phyloP scores from a whole-genome alignment of 2,113 vertebrate species.

The Halichoerus grypus region DNA sequence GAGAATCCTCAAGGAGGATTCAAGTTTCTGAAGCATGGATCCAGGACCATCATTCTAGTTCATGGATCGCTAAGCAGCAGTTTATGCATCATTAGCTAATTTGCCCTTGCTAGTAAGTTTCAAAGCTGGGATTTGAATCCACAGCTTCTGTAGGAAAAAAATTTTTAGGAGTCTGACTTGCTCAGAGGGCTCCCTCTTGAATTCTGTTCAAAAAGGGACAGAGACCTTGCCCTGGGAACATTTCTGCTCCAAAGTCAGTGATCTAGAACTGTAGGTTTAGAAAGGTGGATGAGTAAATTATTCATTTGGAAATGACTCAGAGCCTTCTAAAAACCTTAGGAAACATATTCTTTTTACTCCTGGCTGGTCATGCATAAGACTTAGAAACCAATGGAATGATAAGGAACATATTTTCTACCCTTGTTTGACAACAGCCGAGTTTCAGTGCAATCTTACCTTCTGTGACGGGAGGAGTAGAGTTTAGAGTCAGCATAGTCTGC shows the following conservation, averaged over 20 bases:
- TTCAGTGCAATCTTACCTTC: constrained; percentile 20
- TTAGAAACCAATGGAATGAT: constrained; percentile 52
- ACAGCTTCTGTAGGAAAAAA: background rate
- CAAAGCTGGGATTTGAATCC: background rate
- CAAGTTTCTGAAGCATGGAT: background rate
- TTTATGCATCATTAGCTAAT: background rate
- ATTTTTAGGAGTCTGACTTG: background rate
- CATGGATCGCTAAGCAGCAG: background rate
- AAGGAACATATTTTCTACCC: background rate
- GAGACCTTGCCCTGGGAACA: background rate
- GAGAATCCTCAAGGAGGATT: background rate
- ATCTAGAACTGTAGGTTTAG: constrained; percentile 76
- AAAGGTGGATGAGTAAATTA: constrained; percentile 63
- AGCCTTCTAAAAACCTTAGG: constrained; percentile 62
- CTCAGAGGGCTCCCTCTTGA: background rate
- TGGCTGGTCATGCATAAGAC: background rate
- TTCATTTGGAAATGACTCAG: constrained; percentile 69
- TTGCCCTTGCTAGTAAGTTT: background rate
- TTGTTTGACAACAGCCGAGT: constrained; percentile 46
- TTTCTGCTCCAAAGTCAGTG: constrained; percentile 48
- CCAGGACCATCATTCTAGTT: background rate
- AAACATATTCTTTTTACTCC: constrained; percentile 64
- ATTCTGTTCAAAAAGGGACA: background rate
- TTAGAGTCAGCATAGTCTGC: background rate
- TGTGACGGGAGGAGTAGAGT: constrained; percentile 32